These are phyloP conservation scores for Adineta ricciae DNA, from an alignment of 2,888 invertebrate genomes.

Conservation along the genomic window DNA sequence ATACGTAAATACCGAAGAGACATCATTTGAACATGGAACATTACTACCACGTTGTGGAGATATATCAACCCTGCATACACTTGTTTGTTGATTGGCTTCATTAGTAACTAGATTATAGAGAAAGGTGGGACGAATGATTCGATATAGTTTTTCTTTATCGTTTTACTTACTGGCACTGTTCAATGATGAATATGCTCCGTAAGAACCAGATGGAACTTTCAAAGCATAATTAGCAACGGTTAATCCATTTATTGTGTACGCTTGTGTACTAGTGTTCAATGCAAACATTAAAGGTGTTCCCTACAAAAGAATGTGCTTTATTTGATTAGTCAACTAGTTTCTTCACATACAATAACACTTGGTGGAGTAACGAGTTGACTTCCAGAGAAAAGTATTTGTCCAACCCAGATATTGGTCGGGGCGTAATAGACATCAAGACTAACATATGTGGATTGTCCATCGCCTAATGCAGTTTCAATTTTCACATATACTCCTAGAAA, in stretches of 20 bases:
- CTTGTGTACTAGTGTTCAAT: background rate
- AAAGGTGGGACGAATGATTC: background rate
- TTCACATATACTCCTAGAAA: background rate
- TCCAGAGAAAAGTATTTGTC: background rate
- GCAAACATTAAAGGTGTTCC: background rate
- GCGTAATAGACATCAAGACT: background rate
- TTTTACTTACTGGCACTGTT: background rate
- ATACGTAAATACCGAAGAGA: conserved; percentile 20
- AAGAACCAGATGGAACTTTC: background rate
- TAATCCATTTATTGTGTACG: background rate
- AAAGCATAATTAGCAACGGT: background rate
- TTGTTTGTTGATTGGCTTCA: background rate
- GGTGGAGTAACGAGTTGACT: background rate
- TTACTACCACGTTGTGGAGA: background rate
- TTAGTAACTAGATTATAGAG: background rate
- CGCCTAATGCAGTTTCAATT: background rate
- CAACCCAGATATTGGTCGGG: background rate
- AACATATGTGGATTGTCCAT: background rate
- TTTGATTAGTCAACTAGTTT: background rate
- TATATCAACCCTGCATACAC: background rate
- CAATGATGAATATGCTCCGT: background rate
- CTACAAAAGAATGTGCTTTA: background rate
- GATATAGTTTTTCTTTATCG: background rate
- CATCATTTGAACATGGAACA: conserved; percentile 28
- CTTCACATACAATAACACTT: background rate